A percentile compares a stretch with the other conserved stretches of the same genome.
These are phyloP conservation scores for Imbricaverruca yamaguchii DNA, from an alignment of 2,888 invertebrate genomes.

Conservation along the genomic window DNA sequence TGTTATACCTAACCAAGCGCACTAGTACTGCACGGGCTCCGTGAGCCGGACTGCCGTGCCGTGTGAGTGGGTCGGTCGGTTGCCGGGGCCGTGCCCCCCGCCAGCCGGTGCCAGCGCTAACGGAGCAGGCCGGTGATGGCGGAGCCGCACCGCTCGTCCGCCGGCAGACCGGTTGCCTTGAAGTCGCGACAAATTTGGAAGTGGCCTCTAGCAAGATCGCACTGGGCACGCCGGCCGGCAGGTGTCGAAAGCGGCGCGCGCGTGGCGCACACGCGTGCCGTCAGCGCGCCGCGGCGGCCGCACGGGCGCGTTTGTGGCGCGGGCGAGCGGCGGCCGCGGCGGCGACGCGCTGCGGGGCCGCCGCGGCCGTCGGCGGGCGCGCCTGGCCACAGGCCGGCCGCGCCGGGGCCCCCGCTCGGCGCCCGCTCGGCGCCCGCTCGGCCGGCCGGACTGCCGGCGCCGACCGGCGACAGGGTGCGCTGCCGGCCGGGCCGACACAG, in stretches of 20 bases:
- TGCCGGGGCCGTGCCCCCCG: no score
- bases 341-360: not conserved
- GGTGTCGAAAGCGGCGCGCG: not conserved
- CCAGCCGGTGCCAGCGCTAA: no score
- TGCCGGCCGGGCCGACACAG: not conserved
- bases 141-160: no score
- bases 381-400: not conserved
- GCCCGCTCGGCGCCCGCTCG: no score
- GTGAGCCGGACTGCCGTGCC: no score
- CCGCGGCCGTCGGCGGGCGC: not conserved
- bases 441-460: no score
- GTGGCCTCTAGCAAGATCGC: not conserved
- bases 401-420: not conserved
- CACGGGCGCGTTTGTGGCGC: not conserved
- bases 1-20: no score
- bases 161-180: not conserved
- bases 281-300: not conserved
- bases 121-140: no score
- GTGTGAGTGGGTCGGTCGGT: no score
- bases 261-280: not conserved
- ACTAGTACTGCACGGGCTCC: no score
- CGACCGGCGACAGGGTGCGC: no score
- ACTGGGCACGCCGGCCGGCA: not conserved
- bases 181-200: conserved; percentile 10
- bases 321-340: not conserved